A percentile compares a stretch with the other conserved stretches of the same genome.
Conservation (phyloP, 1,140 invertebrate genomes). For the Chionoecetes opilio region DNA sequence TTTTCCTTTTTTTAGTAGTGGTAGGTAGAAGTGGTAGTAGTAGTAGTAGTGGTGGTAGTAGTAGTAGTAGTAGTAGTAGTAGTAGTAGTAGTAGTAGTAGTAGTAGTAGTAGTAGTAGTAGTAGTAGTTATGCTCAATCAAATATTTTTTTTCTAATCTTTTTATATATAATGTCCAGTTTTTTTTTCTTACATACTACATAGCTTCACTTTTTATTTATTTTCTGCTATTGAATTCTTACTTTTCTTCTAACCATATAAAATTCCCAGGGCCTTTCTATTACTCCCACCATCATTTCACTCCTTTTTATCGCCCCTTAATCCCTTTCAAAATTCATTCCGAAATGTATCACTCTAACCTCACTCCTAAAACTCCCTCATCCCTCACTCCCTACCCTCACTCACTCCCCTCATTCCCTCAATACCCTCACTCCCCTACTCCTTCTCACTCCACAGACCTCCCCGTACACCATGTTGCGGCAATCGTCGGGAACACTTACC, state of each 20-base stretch:
- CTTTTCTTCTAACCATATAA: no score
- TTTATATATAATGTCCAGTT: no score
- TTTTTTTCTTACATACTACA: no score
- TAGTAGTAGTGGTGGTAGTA: not conserved
- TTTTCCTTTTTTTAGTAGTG: not conserved
- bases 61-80: slow-evolving; percentile 16
- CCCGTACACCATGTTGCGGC: slow-evolving; percentile 82
- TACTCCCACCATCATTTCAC: no score
- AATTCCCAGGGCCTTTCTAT: no score
- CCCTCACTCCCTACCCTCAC: not conserved
- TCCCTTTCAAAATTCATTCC: no score
- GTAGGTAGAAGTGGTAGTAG: not conserved
- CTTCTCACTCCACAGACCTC: slow-evolving; percentile 81
- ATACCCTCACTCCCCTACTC: not conserved
- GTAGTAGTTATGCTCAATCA: no score
- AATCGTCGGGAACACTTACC: slow-evolving; percentile 68
- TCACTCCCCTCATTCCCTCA: not conserved
- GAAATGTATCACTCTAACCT: no score
- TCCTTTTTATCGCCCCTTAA: no score
- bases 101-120: slow-evolving; percentile 5
- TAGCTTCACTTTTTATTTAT: no score
- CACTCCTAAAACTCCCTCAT: not conserved
- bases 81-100: slow-evolving; percentile 29
- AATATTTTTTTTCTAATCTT: no score
- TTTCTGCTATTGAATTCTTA: no score